phyloP scores from a whole-genome alignment of 2,888 invertebrate genomes.

The Liodrosophila aerea region DNA sequence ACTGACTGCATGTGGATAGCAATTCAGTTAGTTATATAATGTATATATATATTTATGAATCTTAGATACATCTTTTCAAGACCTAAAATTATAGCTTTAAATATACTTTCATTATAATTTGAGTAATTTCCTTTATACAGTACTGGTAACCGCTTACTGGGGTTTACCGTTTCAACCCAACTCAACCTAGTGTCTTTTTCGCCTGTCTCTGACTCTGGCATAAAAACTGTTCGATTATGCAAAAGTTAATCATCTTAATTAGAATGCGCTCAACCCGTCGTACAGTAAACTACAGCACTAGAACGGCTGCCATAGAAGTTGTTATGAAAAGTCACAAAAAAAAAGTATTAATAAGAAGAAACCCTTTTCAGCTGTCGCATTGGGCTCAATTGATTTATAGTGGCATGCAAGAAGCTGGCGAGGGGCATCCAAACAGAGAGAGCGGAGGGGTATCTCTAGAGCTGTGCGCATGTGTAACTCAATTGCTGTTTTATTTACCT shows the following conservation, averaged over 20 bases:
- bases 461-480: conserved; percentile 69
- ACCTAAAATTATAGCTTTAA: no score
- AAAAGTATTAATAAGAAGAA: conserved; percentile 21
- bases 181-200: no score
- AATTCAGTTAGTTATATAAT: no score
- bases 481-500: conserved; percentile 72
- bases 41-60: no score
- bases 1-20: no score
- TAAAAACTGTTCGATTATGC: conserved; percentile 44
- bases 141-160: no score
- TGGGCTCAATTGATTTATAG: conserved; percentile 76
- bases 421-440: neutral
- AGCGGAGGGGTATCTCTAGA: conserved; percentile 13
- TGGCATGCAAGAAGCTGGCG: conserved; percentile 26
- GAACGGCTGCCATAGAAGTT: conserved; percentile 37
- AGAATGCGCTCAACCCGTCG: conserved; percentile 19
- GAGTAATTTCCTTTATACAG: no score
- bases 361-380: conserved; percentile 80
- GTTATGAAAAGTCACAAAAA: conserved; percentile 21
- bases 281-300: conserved; percentile 14
- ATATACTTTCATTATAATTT: no score
- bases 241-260: conserved; percentile 73
- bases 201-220: no score
- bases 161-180: no score
- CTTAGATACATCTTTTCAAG: no score